Evolutionary conservation across 1,140 invertebrate species (phyloP).

Genomic region (Chironomus tepperi): DNA sequence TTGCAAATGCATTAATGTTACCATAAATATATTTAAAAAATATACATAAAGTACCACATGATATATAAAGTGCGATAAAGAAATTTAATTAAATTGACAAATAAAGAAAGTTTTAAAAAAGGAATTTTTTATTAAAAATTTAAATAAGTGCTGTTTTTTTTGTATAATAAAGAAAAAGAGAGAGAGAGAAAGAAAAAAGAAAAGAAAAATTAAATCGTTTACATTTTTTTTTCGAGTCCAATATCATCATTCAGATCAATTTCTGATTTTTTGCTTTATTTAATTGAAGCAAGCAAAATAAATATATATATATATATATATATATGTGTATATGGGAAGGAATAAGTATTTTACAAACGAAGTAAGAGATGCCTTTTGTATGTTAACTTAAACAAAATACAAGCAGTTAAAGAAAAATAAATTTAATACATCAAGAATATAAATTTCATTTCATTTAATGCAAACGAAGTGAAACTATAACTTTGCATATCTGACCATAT

Average conservation of each 20-base stretch:
- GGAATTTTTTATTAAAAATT: neutral
- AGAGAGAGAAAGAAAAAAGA: too few relatives aligned
- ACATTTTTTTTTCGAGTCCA: neutral
- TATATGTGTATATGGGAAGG: too few relatives aligned
- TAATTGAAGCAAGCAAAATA: neutral
- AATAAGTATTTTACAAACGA: neutral
- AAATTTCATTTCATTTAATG: slow-evolving; percentile 24
- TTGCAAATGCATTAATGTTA: neutral
- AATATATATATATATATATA: neutral
- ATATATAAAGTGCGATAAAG: slow-evolving; percentile 15
- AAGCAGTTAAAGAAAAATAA: slow-evolving; percentile 17
- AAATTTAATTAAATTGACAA: neutral
- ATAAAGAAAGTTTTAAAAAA: neutral
- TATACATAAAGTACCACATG: neutral
- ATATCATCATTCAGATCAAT: slow-evolving; percentile 14
- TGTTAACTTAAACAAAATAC: slow-evolving; percentile 10
- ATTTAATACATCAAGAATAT: slow-evolving; percentile 24
- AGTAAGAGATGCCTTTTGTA: slow-evolving; percentile 20
- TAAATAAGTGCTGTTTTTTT: neutral
- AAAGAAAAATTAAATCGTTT: too few relatives aligned
- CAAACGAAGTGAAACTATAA: slow-evolving; percentile 24
- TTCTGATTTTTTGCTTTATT: slow-evolving; percentile 19
- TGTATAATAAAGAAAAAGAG: too few relatives aligned
- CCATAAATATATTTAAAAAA: slow-evolving; percentile 3
- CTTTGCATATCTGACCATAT: slow-evolving; percentile 24